A percentile compares a stretch with the other conserved stretches of the same genome.
These are phyloP conservation scores for Polypterus bichir DNA, from an alignment of 2,113 vertebrate genomes.

Conservation along the genomic window DNA sequence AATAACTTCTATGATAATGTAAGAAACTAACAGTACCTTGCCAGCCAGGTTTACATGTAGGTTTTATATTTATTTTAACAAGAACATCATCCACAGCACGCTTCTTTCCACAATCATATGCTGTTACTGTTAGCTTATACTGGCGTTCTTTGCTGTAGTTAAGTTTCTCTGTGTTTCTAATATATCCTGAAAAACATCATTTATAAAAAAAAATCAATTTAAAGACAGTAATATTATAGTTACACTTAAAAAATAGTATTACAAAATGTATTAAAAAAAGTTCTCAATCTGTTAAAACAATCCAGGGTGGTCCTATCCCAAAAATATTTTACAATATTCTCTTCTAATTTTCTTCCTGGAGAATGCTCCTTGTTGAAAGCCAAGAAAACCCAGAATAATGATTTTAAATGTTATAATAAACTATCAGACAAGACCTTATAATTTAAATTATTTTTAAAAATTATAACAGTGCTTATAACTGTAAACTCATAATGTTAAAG, in stretches of 20 bases:
- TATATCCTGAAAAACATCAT: constrained; percentile 57
- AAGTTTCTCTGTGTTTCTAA: constrained; percentile 90
- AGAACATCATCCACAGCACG: constrained; percentile 79
- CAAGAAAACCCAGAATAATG: no score
- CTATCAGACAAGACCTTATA: no score
- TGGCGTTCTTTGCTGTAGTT: constrained; percentile 79
- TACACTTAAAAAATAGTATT: background rate
- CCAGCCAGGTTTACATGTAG: constrained; percentile 89
- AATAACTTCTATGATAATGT: no score
- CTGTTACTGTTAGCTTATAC: constrained; percentile 88
- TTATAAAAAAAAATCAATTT: background rate
- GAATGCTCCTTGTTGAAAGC: no score
- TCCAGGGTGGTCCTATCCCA: no score
- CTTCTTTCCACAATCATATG: constrained; percentile 94
- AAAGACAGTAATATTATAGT: background rate
- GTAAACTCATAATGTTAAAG: no score
- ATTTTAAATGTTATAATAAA: no score
- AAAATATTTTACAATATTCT: no score
- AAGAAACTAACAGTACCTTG: constrained; percentile 57
- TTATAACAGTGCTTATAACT: no score
- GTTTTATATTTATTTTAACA: constrained; percentile 88
- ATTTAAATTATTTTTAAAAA: no score
- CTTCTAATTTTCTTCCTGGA: no score
- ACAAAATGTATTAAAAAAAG: background rate
- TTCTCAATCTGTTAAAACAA: background rate